Evolutionary conservation across 2,888 invertebrate genomes (phyloP), one percentile per base, ranked within the genome.

Genomic region (Dichetophora obliterata): DNA sequence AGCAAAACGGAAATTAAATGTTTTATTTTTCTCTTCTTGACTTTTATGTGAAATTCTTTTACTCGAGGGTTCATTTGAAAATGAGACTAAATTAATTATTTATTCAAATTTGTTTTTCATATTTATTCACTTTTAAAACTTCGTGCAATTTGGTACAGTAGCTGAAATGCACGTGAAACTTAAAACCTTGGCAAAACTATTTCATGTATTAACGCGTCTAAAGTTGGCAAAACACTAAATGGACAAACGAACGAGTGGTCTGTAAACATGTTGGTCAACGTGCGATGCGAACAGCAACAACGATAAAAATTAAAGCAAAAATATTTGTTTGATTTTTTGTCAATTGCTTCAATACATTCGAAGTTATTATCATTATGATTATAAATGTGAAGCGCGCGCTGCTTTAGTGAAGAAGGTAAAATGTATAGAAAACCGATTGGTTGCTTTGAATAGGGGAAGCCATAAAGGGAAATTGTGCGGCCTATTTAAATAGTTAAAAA

Each of bases 211-310:
- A n/a, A 66, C 72, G 76, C 68, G 48, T 63, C 34, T 37, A 57
- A 57, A 31, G 76, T 72, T 72, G 59, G 48, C 72, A 27, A 72
- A 76, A 72, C 48, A 76, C 76, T 76, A 71, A 76, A 68, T 54
- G 52, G 50, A 19, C 70, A 9, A 50, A 59, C 27, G 14, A 63
- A 5, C 22, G 24, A 63, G 69, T 22, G 31, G 61, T 16, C 37
- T 43, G 65, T 54, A 43, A 65, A 54, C 66, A 66, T 66, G 63
- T 66, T 74, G 65, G 52, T 48, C 61, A 63, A 63, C 11, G 52
- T 50, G 74, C 66, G 34, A 65, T 50, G 74, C 66, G 34, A 66
- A 54, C 66, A 54, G 24, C 50, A 54, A 50, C 68, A 50, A 52
- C 70, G 43, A 59, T 14, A 59, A 37, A 8, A 65, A 34, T 34